Percentiles rank a stretch among this genome's conserved stretches.
phyloP scores from a whole-genome alignment of 2,797 vertebrate genomes.

The Poeciliopsis gracilis region DNA sequence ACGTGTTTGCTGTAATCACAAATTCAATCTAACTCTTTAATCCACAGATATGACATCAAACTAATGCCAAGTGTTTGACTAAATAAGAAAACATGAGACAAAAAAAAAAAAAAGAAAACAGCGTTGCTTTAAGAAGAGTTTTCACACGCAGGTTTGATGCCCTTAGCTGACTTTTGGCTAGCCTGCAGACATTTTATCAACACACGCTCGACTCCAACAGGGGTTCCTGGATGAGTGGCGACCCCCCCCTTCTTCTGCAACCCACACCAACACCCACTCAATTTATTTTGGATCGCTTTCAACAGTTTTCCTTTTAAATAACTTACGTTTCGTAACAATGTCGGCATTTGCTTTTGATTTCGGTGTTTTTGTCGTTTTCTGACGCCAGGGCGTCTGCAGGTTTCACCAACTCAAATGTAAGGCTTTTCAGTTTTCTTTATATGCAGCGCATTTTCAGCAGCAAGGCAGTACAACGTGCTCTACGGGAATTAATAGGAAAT shows the following conservation, averaged over 20 bases:
- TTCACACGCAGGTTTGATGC: not conserved
- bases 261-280: not conserved
- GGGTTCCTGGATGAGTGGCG: not conserved
- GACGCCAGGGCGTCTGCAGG: not conserved
- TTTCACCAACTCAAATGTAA: too few relatives aligned
- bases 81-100: constrained; percentile 44
- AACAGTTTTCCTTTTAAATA: not conserved
- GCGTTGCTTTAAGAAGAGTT: not conserved
- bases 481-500: too few relatives aligned
- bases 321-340: not conserved
- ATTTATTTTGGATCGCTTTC: not conserved
- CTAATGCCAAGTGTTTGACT: constrained; percentile 47
- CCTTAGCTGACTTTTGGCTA: not conserved
- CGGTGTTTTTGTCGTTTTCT: not conserved
- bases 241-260: not conserved
- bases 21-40: constrained; percentile 68
- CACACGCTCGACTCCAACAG: not conserved
- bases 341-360: not conserved
- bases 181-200: not conserved
- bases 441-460: too few relatives aligned
- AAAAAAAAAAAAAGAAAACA: not conserved
- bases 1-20: constrained; percentile 64
- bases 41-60: constrained; percentile 70
- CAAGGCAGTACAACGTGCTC: too few relatives aligned
- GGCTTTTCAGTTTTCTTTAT: too few relatives aligned